phyloP scores from a whole-genome alignment of 2,888 invertebrate species.

The Willowsia nigromaculata region DNA sequence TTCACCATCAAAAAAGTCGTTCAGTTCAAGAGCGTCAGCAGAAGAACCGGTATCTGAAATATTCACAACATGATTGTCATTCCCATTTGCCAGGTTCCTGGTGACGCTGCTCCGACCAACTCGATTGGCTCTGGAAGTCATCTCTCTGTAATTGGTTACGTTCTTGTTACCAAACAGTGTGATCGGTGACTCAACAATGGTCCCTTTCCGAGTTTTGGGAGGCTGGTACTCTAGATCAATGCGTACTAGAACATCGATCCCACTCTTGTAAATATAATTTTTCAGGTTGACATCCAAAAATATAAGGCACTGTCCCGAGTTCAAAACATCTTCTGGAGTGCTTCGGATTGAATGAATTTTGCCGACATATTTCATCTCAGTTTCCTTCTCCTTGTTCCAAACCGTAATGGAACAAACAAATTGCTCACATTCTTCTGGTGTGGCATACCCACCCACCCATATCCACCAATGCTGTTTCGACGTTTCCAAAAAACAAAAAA shows the following conservation, averaged over 20 bases:
- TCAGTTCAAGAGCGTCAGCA: background rate
- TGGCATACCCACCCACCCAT: constrained; percentile 64
- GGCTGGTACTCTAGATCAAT: constrained; percentile 62
- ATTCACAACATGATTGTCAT: background rate
- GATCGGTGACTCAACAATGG: constrained; percentile 65
- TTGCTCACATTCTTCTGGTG: constrained; percentile 29
- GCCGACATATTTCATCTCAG: constrained; percentile 60
- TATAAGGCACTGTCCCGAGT: constrained; percentile 70
- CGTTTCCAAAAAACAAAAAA: constrained; percentile 71
- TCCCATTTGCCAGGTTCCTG: background rate
- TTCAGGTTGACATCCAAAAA: constrained; percentile 60
- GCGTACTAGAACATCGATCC: constrained; percentile 73
- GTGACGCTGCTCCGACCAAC: background rate
- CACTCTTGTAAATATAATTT: constrained; percentile 70
- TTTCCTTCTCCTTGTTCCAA: constrained; percentile 64
- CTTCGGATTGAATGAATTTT: constrained; percentile 62
- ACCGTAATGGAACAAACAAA: constrained; percentile 59
- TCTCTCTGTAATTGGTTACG: background rate
- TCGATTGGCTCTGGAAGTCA: constrained; percentile 7
- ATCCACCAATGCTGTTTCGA: constrained; percentile 71
- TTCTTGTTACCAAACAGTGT: background rate
- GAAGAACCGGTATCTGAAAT: background rate
- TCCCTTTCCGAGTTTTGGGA: constrained; percentile 59
- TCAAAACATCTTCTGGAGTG: constrained; percentile 61
- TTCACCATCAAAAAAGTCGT: background rate